Conservation (phyloP, 2,888 invertebrate species). For the Epinotia brunnichana region DNA sequence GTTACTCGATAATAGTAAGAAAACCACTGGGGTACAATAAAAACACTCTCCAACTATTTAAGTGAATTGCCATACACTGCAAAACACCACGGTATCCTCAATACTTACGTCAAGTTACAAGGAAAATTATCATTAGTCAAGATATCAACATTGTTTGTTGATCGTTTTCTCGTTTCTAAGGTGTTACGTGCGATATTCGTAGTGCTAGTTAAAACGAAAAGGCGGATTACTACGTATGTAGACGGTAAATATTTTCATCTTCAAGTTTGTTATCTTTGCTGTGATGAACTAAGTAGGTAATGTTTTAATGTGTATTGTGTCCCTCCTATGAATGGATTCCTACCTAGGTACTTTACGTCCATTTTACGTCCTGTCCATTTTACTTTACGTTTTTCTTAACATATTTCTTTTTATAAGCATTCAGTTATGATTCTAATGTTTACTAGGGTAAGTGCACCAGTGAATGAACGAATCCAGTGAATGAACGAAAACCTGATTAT, state of each 20-base stretch:
- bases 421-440: no score
- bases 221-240: constrained; percentile 18
- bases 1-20: constrained; percentile 19
- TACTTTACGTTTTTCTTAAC: no score
- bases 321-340: no score
- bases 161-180: constrained; percentile 7
- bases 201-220: constrained; percentile 22
- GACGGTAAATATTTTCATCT: constrained; percentile 32
- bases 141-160: constrained; percentile 9
- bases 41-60: constrained; percentile 21
- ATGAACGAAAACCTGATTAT: no score
- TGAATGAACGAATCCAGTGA: no score
- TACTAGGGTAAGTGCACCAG: no score
- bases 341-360: no score
- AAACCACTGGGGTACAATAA: constrained; percentile 14
- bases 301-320: no score
- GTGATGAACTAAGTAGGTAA: not conserved
- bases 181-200: constrained; percentile 8
- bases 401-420: no score
- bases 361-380: no score
- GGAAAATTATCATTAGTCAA: constrained; percentile 18
- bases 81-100: constrained; percentile 14
- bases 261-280: constrained; percentile 13
- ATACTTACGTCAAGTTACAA: constrained; percentile 24
- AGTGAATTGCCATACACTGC: constrained; percentile 14